Conservation (phyloP, 2,888 invertebrate genomes). For the Drosophila tanythrix region DNA sequence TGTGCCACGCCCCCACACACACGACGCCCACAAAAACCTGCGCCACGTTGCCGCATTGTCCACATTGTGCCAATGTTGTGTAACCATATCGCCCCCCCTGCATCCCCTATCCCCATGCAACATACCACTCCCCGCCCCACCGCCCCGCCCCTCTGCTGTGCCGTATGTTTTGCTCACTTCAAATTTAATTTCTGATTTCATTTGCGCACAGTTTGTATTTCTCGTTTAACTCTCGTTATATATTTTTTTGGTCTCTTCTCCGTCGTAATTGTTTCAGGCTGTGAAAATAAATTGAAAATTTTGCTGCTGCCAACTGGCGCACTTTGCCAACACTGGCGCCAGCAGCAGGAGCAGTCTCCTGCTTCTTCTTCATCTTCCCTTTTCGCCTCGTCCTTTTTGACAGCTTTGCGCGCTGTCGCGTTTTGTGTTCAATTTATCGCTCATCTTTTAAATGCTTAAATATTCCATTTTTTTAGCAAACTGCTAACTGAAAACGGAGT, state of each 20-base stretch:
- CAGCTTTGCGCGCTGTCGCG: conserved; percentile 75
- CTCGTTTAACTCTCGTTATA: conserved; percentile 21
- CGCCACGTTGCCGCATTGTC: conserved; percentile 52
- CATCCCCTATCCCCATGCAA: background rate
- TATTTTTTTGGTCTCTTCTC: background rate
- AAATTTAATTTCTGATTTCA: conserved; percentile 80
- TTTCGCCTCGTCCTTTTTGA: conserved; percentile 59
- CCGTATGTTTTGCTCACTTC: conserved; percentile 77
- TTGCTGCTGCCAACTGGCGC: conserved; percentile 68
- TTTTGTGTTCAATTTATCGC: conserved; percentile 67
- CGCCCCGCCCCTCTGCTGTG: conserved; percentile 10
- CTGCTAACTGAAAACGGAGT: conserved; percentile 19
- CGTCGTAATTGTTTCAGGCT: conserved; percentile 75
- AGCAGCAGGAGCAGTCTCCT: conserved; percentile 5
- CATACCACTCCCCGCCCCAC: background rate
- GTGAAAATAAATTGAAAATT: conserved; percentile 79
- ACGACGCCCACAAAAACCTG: conserved; percentile 32
- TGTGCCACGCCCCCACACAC: conserved; percentile 33
- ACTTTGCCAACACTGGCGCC: conserved; percentile 29
- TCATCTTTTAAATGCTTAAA: conserved; percentile 57
- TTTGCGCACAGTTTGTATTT: conserved; percentile 72
- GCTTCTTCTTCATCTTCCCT: conserved; percentile 28
- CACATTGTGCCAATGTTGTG: conserved; percentile 19
- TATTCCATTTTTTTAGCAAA: conserved; percentile 13
- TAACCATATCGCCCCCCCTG: background rate